Percentiles rank a stretch among this genome's conserved stretches.
Conservation (phyloP, 2,888 invertebrate species). For the Eupithecia centaureata region DNA sequence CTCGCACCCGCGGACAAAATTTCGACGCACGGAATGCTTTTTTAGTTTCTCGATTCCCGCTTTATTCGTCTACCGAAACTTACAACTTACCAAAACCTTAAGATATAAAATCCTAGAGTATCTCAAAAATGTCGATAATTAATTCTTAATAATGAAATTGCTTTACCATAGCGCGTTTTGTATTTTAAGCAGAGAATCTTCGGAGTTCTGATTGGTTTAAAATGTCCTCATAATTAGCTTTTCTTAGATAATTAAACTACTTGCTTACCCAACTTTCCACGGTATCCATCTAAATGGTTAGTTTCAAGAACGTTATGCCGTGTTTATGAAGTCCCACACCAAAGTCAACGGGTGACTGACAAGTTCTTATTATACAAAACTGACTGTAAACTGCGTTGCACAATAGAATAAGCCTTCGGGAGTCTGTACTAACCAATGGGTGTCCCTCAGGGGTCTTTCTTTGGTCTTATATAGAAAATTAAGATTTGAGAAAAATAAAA, state of each 20-base stretch:
- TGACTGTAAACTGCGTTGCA: too few relatives aligned
- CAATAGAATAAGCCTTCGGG: too few relatives aligned
- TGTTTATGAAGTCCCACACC: neutral
- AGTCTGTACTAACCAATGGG: too few relatives aligned
- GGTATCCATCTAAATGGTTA: neutral
- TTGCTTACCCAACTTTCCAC: conserved; percentile 5
- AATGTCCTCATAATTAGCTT: conserved; percentile 3
- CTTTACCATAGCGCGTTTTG: neutral
- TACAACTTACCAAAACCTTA: neutral
- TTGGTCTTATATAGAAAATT: too few relatives aligned
- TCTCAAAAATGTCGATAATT: neutral
- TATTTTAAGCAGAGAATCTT: conserved; percentile 1
- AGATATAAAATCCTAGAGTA: neutral
- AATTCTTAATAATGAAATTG: neutral
- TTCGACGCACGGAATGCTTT: neutral
- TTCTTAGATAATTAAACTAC: conserved; percentile 28
- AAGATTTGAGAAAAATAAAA: too few relatives aligned
- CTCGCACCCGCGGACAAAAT: neutral
- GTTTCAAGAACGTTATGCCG: neutral
- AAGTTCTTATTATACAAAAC: too few relatives aligned
- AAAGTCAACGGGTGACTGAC: neutral
- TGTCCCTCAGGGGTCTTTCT: too few relatives aligned
- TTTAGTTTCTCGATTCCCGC: neutral
- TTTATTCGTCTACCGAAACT: neutral
- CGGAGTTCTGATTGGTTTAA: conserved; percentile 17